These are phyloP conservation scores for Diorhabda carinulata DNA, from an alignment of 1,140 invertebrate species.

Conservation along the genomic window DNA sequence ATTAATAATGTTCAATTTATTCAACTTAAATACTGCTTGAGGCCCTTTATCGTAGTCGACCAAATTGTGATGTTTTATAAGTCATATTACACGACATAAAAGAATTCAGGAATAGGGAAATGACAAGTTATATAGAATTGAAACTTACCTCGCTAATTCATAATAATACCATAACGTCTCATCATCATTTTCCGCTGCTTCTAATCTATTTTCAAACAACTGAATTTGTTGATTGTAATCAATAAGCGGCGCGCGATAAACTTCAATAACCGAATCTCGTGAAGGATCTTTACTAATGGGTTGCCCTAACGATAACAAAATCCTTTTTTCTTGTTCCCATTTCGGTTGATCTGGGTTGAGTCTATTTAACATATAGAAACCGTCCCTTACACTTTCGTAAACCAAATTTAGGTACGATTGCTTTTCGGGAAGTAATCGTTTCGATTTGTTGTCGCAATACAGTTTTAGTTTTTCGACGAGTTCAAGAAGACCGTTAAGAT, in stretches of 20 bases:
- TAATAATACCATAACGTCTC: slow-evolving; percentile 52
- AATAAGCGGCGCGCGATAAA: background rate
- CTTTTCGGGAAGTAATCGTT: slow-evolving; percentile 38
- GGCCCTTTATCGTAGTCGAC: too few relatives aligned
- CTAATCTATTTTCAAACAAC: slow-evolving; percentile 33
- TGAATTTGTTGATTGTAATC: slow-evolving; percentile 29
- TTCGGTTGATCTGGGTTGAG: slow-evolving; percentile 32
- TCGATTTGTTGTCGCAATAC: slow-evolving; percentile 39
- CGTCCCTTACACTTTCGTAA: slow-evolving; percentile 36
- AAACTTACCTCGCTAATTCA: slow-evolving; percentile 47
- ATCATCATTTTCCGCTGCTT: slow-evolving; percentile 31
- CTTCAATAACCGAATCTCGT: slow-evolving; percentile 38
- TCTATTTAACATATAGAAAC: slow-evolving; percentile 37
- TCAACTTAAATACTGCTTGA: too few relatives aligned
- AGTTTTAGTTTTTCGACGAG: slow-evolving; percentile 48
- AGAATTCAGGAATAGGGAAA: background rate
- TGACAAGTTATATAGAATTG: background rate
- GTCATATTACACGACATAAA: too few relatives aligned
- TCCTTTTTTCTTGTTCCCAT: slow-evolving; percentile 35
- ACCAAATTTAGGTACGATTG: slow-evolving; percentile 36
- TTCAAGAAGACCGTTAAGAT: slow-evolving; percentile 36
- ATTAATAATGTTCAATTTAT: too few relatives aligned
- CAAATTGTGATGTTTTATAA: too few relatives aligned
- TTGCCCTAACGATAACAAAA: slow-evolving; percentile 38
- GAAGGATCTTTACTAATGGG: slow-evolving; percentile 38